Base-by-base conservation (phyloP, 2,888 invertebrate genomes). In the Drosophila sordidapex region DNA sequence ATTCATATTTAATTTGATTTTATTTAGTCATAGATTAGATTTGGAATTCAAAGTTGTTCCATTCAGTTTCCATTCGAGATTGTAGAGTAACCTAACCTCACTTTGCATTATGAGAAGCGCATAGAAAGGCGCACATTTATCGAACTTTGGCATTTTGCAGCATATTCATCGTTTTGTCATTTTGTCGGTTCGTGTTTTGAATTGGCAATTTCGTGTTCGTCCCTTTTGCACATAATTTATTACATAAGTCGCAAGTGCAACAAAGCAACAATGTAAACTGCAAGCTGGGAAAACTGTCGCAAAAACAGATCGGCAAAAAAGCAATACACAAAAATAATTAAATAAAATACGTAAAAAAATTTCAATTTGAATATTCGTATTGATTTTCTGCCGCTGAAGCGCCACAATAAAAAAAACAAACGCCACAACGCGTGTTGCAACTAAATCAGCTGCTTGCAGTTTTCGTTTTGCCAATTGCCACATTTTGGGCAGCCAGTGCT, bases 341-440 rank as follows among this genome's bases (percentile, higher is more conserved):
- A 64, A 63, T 74, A 46, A 68, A 79, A 63, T 60, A 74, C 56
- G 35, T 51, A 52, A 67, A 51, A 60, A 38, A 40, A 38, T 54
- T 65, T 53, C 63, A 74, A 79, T 74, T 79, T 54, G 46, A 64
- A 69, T 58, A 58, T 68, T 61, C 46, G 62, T 4, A 58, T 54
- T 33, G 52, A 46, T 40, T 51, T 35, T 27, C 4, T 13, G 2
- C 4, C 31, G 11, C n/a, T 52, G 52, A n/a, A n/a, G 33, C 33
- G 33, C 31, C 21, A 21, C 52, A 21, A 33, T 1, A 29, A 35
- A 49, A 36, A 15, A 49, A 36, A 15, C 27, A 27, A 58, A 15
- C 4, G 15, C 4, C 5, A 7, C 49, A 59, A 58, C 18, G 25
- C 40, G 21, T 35, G 40, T 31, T 36, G 29, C 27, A 21, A 38